Evolutionary conservation across 2,797 vertebrate species (phyloP).

Genomic region (Vireo griseus): DNA sequence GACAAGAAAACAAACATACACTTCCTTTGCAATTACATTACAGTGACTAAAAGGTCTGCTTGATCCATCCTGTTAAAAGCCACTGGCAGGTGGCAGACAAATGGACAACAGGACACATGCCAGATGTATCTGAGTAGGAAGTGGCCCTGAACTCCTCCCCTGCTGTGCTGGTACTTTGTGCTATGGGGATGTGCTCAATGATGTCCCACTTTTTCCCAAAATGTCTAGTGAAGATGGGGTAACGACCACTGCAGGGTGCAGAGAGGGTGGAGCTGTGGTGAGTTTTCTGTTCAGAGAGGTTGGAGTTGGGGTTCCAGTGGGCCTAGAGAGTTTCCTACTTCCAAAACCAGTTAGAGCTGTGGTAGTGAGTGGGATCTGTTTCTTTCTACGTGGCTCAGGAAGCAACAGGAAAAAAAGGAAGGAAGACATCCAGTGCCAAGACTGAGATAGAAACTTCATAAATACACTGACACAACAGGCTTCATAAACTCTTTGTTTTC

Average conservation of each 20-base stretch:
- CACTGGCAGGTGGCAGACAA: background rate
- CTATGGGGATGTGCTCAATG: background rate
- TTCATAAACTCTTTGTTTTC: background rate
- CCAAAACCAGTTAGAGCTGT: background rate
- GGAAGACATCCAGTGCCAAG: background rate
- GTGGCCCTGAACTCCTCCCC: background rate
- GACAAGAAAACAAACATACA: conserved; percentile 23
- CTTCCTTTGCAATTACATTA: background rate
- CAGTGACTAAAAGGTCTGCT: background rate
- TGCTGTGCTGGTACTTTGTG: background rate
- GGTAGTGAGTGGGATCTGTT: background rate
- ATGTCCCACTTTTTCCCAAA: background rate
- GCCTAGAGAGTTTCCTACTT: background rate
- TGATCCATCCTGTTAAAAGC: background rate
- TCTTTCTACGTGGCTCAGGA: background rate
- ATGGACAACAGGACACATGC: background rate
- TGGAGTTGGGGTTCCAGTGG: background rate
- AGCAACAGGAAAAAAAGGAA: background rate
- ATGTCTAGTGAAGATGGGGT: background rate
- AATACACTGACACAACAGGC: background rate
- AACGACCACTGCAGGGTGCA: rapidly evolving
- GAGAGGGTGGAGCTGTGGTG: background rate
- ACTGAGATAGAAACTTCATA: background rate
- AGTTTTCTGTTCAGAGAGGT: background rate
- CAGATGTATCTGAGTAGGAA: background rate